These are phyloP conservation scores for Noctuana brunneofusca DNA, from an alignment of 2,888 invertebrate genomes.

Conservation along the genomic window DNA sequence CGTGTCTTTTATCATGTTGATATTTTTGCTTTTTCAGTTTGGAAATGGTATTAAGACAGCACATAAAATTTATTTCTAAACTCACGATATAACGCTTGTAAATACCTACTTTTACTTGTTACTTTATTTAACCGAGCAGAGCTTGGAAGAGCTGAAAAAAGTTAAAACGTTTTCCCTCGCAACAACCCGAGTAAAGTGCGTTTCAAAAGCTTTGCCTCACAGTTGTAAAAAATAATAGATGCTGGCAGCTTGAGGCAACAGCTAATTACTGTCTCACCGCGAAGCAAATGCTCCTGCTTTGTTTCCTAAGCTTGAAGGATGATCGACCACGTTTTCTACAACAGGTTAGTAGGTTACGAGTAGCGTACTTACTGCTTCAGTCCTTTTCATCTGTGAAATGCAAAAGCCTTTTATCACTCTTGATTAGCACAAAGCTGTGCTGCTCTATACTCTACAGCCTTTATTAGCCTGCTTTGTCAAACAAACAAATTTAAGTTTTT, in stretches of 20 bases:
- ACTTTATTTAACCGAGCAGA: background rate
- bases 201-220: slow-evolving; percentile 31
- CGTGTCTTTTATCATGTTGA: too few relatives aligned
- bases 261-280: slow-evolving; percentile 35
- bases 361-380: slow-evolving; percentile 4
- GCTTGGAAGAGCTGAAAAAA: slow-evolving; percentile 19
- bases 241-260: slow-evolving; percentile 34
- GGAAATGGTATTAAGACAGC: too few relatives aligned
- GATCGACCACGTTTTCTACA: slow-evolving; percentile 32
- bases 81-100: background rate
- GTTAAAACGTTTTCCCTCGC: slow-evolving; percentile 22
- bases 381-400: slow-evolving; percentile 28
- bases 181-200: slow-evolving; percentile 21
- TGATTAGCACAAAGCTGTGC: slow-evolving; percentile 18
- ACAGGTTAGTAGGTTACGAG: slow-evolving; percentile 35
- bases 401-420: slow-evolving; percentile 32
- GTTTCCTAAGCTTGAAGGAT: slow-evolving; percentile 32
- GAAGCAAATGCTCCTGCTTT: slow-evolving; percentile 30
- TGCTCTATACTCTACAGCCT: slow-evolving; percentile 10
- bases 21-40: too few relatives aligned
- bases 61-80: background rate
- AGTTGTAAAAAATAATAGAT: slow-evolving; percentile 35
- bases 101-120: background rate
- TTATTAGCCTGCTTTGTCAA: background rate
- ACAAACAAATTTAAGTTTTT: background rate